A percentile compares a stretch with the other conserved stretches of the same genome.
These are phyloP conservation scores for Epizoanthus rinbou DNA, from an alignment of 92 coral and sea anemone genomes.

Conservation along the genomic window DNA sequence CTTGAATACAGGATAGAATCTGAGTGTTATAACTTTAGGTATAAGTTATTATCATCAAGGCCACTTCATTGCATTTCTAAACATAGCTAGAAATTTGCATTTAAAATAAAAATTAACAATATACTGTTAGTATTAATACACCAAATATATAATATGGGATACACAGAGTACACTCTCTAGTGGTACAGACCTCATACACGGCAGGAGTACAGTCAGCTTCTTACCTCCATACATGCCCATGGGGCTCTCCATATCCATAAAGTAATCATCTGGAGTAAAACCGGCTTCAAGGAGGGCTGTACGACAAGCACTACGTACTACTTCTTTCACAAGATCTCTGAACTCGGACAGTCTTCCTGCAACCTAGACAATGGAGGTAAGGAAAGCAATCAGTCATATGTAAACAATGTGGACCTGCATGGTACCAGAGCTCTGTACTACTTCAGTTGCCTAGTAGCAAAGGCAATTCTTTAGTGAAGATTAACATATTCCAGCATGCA, in stretches of 20 bases:
- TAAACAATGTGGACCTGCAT: too few species aligned
- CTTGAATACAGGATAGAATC: too few species aligned
- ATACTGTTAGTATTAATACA: too few species aligned
- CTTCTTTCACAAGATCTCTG: constrained; percentile 98
- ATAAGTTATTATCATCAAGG: too few species aligned
- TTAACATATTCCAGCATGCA: too few species aligned
- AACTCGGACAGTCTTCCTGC: constrained; percentile 98
- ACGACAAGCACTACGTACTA: constrained; percentile 97
- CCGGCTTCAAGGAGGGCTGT: constrained; percentile 98
- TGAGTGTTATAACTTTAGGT: too few species aligned
- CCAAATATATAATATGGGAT: not conserved
- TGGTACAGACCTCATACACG: not conserved
- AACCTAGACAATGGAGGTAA: constrained; percentile 56
- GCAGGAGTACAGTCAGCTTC: not conserved
- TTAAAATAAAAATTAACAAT: too few species aligned
- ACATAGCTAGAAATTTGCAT: too few species aligned
- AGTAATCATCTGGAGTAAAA: constrained; percentile 98
- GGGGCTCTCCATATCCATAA: constrained; percentile 96
- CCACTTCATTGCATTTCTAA: too few species aligned
- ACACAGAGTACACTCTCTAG: not conserved
- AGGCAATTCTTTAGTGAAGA: too few species aligned
- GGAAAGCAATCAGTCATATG: not conserved
- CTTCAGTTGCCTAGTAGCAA: too few species aligned
- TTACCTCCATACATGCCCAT: constrained; percentile 87
- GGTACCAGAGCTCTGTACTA: too few species aligned